phyloP scores from a whole-genome alignment of 2,113 vertebrate species.

The Spilogale gracilis region DNA sequence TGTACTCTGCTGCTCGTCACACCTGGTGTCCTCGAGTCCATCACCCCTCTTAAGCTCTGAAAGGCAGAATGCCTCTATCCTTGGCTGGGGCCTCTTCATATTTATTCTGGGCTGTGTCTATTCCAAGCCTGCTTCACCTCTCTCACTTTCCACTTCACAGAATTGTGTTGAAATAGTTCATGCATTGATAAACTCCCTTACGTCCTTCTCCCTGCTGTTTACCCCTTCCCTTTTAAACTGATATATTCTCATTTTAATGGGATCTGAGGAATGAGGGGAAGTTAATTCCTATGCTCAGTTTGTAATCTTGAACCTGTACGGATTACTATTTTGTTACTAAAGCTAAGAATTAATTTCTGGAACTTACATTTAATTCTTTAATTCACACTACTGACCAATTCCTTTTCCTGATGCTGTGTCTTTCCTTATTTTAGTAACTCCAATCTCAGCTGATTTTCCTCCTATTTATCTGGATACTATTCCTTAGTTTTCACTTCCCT shows the following conservation, averaged over 20 bases:
- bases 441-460: not conserved
- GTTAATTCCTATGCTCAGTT: not conserved
- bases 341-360: not conserved
- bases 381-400: not conserved
- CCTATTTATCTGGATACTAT: not conserved
- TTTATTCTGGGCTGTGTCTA: not conserved
- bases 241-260: not conserved
- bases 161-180: not conserved
- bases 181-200: not conserved
- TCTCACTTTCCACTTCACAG: not conserved
- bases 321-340: not conserved
- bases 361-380: not conserved
- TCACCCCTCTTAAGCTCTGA: not conserved
- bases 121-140: not conserved
- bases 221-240: not conserved
- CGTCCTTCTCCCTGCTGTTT: not conserved
- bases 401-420: not conserved
- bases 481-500: not conserved
- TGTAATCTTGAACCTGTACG: not conserved
- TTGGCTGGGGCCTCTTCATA: not conserved
- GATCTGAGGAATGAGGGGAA: not conserved
- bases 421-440: not conserved
- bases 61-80: not conserved
- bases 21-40: not conserved
- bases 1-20: not conserved